A percentile compares a stretch with the other conserved stretches of the same genome.
Evolutionary conservation across 2,888 invertebrate species (phyloP).

Genomic region (Panzeria rudis): DNA sequence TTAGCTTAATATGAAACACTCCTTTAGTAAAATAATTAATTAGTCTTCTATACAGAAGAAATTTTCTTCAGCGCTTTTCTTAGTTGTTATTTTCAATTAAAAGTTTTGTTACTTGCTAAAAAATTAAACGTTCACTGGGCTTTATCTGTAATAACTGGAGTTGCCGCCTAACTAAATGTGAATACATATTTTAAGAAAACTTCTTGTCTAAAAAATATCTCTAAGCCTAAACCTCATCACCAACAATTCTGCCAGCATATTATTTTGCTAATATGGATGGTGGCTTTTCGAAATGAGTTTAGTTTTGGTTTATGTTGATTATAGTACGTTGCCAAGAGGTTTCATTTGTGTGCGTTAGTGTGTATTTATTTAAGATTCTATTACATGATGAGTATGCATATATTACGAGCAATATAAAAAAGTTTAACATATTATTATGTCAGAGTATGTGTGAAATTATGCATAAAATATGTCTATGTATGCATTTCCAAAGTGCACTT

Average conservation of each 20-base stretch:
- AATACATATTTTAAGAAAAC: conserved; percentile 18
- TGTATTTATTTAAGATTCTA: conserved; percentile 54
- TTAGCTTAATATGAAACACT: no score
- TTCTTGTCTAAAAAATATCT: conserved; percentile 7
- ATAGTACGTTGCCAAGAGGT: conserved; percentile 26
- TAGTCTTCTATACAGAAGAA: no score
- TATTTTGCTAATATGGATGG: conserved; percentile 32
- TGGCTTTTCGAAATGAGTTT: conserved; percentile 63
- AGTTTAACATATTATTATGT: background rate
- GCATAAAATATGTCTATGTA: conserved; percentile 44
- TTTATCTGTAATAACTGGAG: background rate
- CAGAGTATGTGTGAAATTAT: conserved; percentile 59
- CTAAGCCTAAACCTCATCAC: conserved; percentile 3
- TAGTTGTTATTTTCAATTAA: background rate
- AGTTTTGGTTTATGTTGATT: conserved; percentile 56
- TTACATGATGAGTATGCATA: conserved; percentile 27
- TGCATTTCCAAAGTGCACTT: conserved; percentile 50
- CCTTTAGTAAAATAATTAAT: no score
- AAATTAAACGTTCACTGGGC: conserved; percentile 16
- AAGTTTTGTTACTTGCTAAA: background rate
- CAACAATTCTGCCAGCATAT: conserved; percentile 33
- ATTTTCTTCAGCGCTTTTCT: background rate
- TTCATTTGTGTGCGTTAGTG: background rate
- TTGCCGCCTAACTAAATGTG: conserved; percentile 32
- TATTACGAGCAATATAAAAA: background rate